Evolutionary conservation across 2,113 vertebrate species (phyloP).

Genomic region (Ptyas mucosa): DNA sequence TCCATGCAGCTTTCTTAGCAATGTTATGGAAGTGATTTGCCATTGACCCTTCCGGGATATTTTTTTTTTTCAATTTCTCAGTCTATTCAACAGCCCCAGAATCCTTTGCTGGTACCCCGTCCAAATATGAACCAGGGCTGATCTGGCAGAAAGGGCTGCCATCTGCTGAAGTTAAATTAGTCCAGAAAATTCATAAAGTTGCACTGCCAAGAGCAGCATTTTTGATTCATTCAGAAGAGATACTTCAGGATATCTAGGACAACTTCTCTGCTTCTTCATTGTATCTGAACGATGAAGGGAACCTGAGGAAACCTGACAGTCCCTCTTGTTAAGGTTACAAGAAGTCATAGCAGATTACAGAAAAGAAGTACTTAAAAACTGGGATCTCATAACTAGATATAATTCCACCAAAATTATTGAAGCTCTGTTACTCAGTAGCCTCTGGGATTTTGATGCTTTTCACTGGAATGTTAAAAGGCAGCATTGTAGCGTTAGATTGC

Average conservation of each 20-base stretch:
- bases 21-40: not conserved
- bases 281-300: not conserved
- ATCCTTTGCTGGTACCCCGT: not conserved
- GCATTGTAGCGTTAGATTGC: not conserved
- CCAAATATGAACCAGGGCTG: not conserved
- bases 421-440: not conserved
- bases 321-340: not conserved
- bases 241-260: not conserved
- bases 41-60: not conserved
- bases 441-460: not conserved
- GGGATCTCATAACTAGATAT: not conserved
- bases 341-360: not conserved
- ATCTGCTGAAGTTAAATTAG: not conserved
- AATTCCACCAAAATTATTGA: not conserved
- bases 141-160: not conserved
- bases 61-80: not conserved
- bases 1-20: not conserved
- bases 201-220: not conserved
- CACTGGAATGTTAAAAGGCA: not conserved
- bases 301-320: not conserved
- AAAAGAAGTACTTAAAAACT: not conserved
- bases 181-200: not conserved
- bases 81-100: not conserved
- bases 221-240: not conserved
- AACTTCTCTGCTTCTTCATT: not conserved